Percentiles rank a stretch among this genome's conserved stretches.
phyloP scores from a whole-genome alignment of 2,113 vertebrate species.

The Synchiropus splendidus region DNA sequence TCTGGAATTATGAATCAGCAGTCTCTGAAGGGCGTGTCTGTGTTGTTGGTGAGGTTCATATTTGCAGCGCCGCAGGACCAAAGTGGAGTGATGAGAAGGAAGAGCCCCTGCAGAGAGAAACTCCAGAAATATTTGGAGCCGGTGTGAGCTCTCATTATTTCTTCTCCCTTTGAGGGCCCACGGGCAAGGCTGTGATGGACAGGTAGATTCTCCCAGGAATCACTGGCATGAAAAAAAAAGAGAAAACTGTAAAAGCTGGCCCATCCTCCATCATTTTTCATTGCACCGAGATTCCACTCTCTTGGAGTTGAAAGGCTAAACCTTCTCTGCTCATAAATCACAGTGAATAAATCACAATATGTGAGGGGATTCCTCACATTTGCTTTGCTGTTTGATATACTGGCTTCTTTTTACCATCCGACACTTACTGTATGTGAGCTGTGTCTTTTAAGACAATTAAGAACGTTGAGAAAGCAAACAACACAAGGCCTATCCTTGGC shows the following conservation, averaged over 20 bases:
- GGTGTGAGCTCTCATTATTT: slow-evolving; percentile 48
- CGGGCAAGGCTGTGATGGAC: slow-evolving; percentile 46
- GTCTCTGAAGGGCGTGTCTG: slow-evolving; percentile 27
- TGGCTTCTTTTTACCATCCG: no score
- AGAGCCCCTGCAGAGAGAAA: slow-evolving; percentile 25
- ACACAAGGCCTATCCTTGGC: no score
- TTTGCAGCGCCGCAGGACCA: slow-evolving; percentile 14
- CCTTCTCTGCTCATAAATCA: slow-evolving; percentile 20
- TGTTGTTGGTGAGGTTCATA: slow-evolving; percentile 14
- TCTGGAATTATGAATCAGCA: no score
- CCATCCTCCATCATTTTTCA: slow-evolving; percentile 15
- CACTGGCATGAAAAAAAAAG: slow-evolving; percentile 40
- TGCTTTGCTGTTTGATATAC: no score
- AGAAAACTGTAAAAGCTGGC: slow-evolving; percentile 24
- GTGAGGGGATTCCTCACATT: no score
- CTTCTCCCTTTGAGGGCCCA: slow-evolving; percentile 30
- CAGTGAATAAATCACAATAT: not conserved
- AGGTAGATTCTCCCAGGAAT: slow-evolving; percentile 45
- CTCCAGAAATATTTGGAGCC: slow-evolving; percentile 42
- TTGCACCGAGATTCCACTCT: slow-evolving; percentile 14
- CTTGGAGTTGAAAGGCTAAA: slow-evolving; percentile 16
- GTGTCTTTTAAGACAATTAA: no score
- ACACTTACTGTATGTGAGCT: no score
- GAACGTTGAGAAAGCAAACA: no score
- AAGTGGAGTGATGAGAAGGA: slow-evolving; percentile 32